phyloP scores from a whole-genome alignment of 2,113 vertebrate species.

The Beaufortia kweichowensis region DNA sequence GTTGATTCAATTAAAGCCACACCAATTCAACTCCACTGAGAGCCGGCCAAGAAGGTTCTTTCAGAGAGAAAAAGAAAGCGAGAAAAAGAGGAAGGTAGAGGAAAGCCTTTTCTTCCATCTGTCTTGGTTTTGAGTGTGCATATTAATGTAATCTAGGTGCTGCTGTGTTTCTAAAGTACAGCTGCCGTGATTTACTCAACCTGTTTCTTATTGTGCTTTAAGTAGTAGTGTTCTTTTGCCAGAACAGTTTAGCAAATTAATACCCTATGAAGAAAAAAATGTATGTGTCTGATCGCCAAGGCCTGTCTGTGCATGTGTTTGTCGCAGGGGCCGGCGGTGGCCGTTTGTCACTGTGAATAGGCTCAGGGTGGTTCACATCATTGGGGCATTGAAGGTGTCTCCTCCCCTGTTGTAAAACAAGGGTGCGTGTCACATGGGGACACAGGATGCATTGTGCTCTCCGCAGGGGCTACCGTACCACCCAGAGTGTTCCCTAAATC shows the following conservation, averaged over 20 bases:
- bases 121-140: slow-evolving; percentile 35
- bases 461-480: slow-evolving; percentile 83
- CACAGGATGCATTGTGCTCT: slow-evolving; percentile 88
- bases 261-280: slow-evolving; percentile 11
- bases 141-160: slow-evolving; percentile 53
- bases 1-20: slow-evolving; percentile 75
- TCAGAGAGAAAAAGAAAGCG: slow-evolving; percentile 50
- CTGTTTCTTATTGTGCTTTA: not conserved
- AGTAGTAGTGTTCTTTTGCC: not conserved
- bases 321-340: slow-evolving; percentile 76
- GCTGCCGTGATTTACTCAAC: not conserved
- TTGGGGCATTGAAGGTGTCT: slow-evolving; percentile 85
- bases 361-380: slow-evolving; percentile 90
- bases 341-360: slow-evolving; percentile 89
- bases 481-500: slow-evolving; percentile 86
- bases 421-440: slow-evolving; percentile 79
- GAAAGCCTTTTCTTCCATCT: slow-evolving; percentile 22
- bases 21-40: slow-evolving; percentile 65
- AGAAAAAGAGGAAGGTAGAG: slow-evolving; percentile 22
- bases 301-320: slow-evolving; percentile 54
- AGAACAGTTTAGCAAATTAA: not conserved
- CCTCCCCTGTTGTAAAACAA: slow-evolving; percentile 99
- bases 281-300: slow-evolving; percentile 13
- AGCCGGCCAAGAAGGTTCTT: slow-evolving; percentile 53
- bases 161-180: not conserved